Percentiles rank a stretch among this genome's conserved stretches.
phyloP scores from a whole-genome alignment of 2,888 invertebrate species.

The Mechanitis messenoides region DNA sequence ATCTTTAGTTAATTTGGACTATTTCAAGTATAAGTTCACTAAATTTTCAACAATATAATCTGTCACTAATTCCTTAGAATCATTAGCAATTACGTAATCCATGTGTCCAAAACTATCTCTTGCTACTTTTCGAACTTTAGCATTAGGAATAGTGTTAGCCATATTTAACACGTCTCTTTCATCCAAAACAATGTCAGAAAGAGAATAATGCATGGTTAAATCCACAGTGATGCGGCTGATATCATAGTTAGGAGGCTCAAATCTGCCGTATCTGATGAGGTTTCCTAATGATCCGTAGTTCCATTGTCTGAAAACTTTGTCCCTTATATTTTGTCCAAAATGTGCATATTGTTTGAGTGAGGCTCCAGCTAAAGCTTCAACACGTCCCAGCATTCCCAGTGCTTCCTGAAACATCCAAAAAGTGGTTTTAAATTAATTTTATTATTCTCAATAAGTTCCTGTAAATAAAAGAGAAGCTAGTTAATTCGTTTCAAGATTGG shows the following conservation, averaged over 20 bases:
- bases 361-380: constrained; percentile 37
- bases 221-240: constrained; percentile 29
- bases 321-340: constrained; percentile 57
- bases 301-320: constrained; percentile 49
- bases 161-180: constrained; percentile 33
- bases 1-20: not conserved
- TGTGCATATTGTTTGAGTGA: constrained; percentile 56
- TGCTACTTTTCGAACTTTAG: constrained; percentile 26
- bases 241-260: constrained; percentile 46
- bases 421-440: too few relatives aligned
- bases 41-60: constrained; percentile 31
- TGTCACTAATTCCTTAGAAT: constrained; percentile 30
- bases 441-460: too few relatives aligned
- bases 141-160: constrained; percentile 31
- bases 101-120: constrained; percentile 31
- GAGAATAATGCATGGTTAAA: constrained; percentile 33
- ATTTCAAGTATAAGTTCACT: constrained; percentile 14
- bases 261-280: constrained; percentile 38
- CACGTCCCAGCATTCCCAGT: constrained; percentile 5
- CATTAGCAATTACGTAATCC: constrained; percentile 30
- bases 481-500: too few relatives aligned
- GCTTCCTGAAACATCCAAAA: not conserved
- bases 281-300: constrained; percentile 43
- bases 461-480: too few relatives aligned
- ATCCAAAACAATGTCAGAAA: constrained; percentile 31